Evolutionary conservation across 2,797 vertebrate genomes (phyloP), one percentile per base, ranked within the genome.

Genomic region (Mormyrops boulengeri): DNA sequence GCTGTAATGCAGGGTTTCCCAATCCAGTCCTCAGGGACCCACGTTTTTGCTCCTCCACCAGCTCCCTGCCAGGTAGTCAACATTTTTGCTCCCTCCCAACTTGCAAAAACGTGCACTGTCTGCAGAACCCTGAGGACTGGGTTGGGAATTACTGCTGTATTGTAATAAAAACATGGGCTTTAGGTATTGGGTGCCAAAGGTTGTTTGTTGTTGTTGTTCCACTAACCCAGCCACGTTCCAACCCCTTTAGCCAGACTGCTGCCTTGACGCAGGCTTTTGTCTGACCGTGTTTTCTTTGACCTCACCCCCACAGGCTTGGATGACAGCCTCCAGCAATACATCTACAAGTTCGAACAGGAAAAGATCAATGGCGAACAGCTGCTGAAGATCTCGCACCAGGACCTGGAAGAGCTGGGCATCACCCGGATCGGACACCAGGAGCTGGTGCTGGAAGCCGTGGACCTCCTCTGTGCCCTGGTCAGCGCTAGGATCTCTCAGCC

Each of bases 361-460:
- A 99, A 99, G 95, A 99, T 99, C 92, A 97, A 97, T 0, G 98
- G 98, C 4, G 98, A 98, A 77, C 98, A 99, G 91, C 95, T 99
- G 84, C 94, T 99, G 87, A 97, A 98, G 94, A 98, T 99, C 94
- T 98, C 98, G 0, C 98, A 99, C 89, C 98, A 99, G 93, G 98
- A 99, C 91, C 97, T 99, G 22, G 98, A 99, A 95, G 98, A 99
- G 89, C 95, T 99, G 14, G 98, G 98, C 0, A 96, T 99, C 91
- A 95, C 97, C 4, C 95, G 98, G n/a, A 99, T 99, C 0, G 98
- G 98, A 91, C 98, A 99, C 92, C 98, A 99, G 94, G 98, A 99
- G 66, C 96, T 99, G 80, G 97, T 99, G 91, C 94, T 99, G 91
- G 98, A 99, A 94, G 98, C 98, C 0, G 98, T 99, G 0, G 98